Evolutionary conservation across 2,888 invertebrate species (phyloP).

Genomic region (Coleophora deauratella): DNA sequence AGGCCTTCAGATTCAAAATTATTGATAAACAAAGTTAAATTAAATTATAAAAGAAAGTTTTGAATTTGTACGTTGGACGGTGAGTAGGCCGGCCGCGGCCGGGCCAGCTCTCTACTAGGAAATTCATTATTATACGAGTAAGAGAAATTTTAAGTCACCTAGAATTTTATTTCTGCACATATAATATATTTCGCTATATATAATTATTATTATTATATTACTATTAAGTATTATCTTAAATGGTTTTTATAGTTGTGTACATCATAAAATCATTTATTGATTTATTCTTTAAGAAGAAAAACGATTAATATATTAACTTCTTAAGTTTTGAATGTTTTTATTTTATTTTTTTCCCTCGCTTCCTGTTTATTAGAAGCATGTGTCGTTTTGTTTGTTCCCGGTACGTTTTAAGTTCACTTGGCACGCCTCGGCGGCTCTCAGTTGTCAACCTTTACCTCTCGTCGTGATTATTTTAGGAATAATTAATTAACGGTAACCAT

Average conservation of each 20-base stretch:
- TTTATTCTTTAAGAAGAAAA: conserved; percentile 71
- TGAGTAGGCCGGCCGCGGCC: conserved; percentile 38
- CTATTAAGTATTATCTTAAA: conserved; percentile 74
- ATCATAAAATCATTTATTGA: conserved; percentile 74
- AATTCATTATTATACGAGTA: conserved; percentile 72
- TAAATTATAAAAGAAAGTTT: conserved; percentile 61
- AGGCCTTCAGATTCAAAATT: conserved; percentile 79
- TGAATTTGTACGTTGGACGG: conserved; percentile 66
- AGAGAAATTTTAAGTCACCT: conserved; percentile 74
- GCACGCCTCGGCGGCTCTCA: conserved; percentile 45
- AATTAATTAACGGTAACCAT: conserved; percentile 74
- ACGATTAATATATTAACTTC: conserved; percentile 74
- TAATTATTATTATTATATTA: conserved; percentile 74
- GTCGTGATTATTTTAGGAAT: conserved; percentile 67
- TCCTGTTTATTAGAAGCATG: conserved; percentile 48
- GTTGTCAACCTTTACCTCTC: conserved; percentile 73
- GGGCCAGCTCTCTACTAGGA: conserved; percentile 58
- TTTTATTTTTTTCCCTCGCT: conserved; percentile 49
- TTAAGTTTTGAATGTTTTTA: conserved; percentile 70
- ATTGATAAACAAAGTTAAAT: conserved; percentile 68
- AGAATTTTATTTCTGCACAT: conserved; percentile 75
- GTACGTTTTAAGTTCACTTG: conserved; percentile 37
- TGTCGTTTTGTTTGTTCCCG: conserved; percentile 37
- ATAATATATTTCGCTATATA: conserved; percentile 75
- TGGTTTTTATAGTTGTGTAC: conserved; percentile 75